Conservation (phyloP, 2,797 vertebrate genomes). For the Characodon lateralis region DNA sequence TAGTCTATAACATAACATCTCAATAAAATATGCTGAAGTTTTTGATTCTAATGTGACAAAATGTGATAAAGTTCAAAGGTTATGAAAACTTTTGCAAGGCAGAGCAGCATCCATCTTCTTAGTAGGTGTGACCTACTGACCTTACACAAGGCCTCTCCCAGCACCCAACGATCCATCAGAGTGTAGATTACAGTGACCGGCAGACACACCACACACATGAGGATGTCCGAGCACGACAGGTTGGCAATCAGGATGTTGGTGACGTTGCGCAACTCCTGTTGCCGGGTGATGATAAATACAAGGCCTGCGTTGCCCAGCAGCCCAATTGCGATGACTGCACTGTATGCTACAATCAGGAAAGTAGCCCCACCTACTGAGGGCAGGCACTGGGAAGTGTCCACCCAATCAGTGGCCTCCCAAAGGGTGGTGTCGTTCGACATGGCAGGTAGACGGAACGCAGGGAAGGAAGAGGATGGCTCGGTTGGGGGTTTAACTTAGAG, state of each 20-base stretch:
- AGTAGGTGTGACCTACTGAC: conserved; percentile 41
- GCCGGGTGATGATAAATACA: conserved; percentile 82
- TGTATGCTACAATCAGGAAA: conserved; percentile 83
- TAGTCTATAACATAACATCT: too few species aligned
- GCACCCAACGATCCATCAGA: conserved; percentile 85
- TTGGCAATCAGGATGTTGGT: conserved; percentile 87
- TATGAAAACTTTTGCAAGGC: background rate
- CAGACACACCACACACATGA: conserved; percentile 84
- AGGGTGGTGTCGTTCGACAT: conserved; percentile 72
- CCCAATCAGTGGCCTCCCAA: conserved; percentile 62
- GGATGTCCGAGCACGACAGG: conserved; percentile 84
- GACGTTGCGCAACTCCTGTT: conserved; percentile 82
- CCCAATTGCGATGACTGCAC: conserved; percentile 80
- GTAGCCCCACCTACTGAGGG: conserved; percentile 80
- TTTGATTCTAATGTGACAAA: background rate
- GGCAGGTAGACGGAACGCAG: conserved; percentile 3
- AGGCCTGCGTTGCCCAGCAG: conserved; percentile 83
- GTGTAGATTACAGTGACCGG: conserved; percentile 85
- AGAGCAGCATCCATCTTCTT: background rate
- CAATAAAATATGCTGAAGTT: background rate
- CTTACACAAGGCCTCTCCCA: conserved; percentile 83
- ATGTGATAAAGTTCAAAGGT: background rate
- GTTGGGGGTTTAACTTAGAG: conserved; percentile 5
- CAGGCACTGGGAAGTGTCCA: conserved; percentile 64
- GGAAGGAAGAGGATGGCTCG: background rate